Base-by-base conservation (phyloP, 1,140 invertebrate species). In the Bombus terrestris region DNA sequence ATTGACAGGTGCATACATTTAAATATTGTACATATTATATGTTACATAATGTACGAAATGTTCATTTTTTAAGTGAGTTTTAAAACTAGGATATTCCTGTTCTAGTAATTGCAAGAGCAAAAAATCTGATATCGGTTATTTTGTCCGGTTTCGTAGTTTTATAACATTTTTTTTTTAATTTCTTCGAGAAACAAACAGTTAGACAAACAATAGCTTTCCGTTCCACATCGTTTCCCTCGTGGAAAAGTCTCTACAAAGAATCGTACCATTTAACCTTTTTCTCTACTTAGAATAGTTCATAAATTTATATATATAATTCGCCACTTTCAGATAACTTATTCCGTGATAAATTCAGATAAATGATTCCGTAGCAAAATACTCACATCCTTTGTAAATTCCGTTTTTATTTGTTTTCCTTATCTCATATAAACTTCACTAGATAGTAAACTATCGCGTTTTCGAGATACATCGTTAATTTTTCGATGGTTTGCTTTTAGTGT, bases 121-220 rank as follows among this genome's bases (percentile, higher is more conserved):
- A 22, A 53, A 0, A 6, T 53, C 5, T 53, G 18, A 0, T 53
- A 22, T 22, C 18, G 0, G 5, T 2, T 8, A 8, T 8, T 53
- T 22, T 22, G 47, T 22, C 47, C 5, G 15, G 32, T 32, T 32
- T 32, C 32, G 1, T 53, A 53, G 18, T 22, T 22, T 22, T 53
- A 32, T 32, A 32, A 32, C 32, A 32, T 32, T 53, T 53, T 53
- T 8, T 53, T 53, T 22, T 6, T 0, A 53, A 22, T 53, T 53
- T 53, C 6, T 8, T 8, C 47, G 47, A 53, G 18, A 22, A 22
- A 53, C 18, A 22, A 8, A 22, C 47, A 53, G 18, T 53, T 2
- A 2, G 18, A 10, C 8, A 25, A 0, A 62, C 12, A 4, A 12
- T n/a, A 62, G 3, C 3, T 28, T n/a, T 62, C 4, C 47, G 47